These are phyloP conservation scores for Fragariocoptes setiger DNA, from an alignment of 1,140 invertebrate genomes.

Conservation along the genomic window DNA sequence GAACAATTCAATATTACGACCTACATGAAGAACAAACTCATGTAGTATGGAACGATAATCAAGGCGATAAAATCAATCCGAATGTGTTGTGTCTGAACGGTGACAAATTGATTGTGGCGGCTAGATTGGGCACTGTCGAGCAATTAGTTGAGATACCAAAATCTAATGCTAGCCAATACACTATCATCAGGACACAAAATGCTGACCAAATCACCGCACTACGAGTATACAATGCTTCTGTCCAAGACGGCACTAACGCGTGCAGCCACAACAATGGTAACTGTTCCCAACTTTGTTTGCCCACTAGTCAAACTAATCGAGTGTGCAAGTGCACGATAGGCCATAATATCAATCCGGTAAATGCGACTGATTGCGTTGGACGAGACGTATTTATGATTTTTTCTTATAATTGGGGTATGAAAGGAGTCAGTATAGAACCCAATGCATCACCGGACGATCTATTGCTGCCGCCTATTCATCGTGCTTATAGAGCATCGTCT, in stretches of 20 bases:
- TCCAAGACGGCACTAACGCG: slow-evolving; percentile 17
- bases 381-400: slow-evolving; percentile 37
- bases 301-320: slow-evolving; percentile 21
- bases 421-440: slow-evolving; percentile 26
- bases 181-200: neutral
- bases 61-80: slow-evolving; percentile 12
- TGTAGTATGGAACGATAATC: slow-evolving; percentile 15
- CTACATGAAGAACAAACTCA: slow-evolving; percentile 19
- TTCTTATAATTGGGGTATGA: slow-evolving; percentile 37
- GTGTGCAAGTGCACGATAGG: slow-evolving; percentile 42
- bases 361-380: slow-evolving; percentile 20
- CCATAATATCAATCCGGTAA: slow-evolving; percentile 23
- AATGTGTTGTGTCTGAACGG: neutral
- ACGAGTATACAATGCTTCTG: neutral
- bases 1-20: slow-evolving; percentile 28
- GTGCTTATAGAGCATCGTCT: slow-evolving; percentile 33
- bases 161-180: neutral
- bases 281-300: slow-evolving; percentile 46
- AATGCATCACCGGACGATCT: slow-evolving; percentile 5
- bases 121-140: neutral
- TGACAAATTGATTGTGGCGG: neutral
- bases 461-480: slow-evolving; percentile 35
- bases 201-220: neutral
- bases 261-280: slow-evolving; percentile 22
- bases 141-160: neutral